Base-by-base conservation (phyloP, 2,113 vertebrate genomes). In the Cochlearius cochlearius region DNA sequence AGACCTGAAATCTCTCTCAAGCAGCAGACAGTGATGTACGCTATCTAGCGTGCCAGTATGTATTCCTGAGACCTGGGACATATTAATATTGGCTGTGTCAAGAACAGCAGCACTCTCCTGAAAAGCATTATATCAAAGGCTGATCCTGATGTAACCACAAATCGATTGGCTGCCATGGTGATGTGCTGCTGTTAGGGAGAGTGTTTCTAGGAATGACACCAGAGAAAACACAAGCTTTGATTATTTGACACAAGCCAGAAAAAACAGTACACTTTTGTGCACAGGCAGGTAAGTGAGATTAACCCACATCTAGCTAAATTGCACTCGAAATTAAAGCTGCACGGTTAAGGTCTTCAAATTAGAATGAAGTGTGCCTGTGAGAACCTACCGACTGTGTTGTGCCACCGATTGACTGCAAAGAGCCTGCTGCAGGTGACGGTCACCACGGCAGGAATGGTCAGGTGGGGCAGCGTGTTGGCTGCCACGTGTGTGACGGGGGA, bases 321-420 rank as follows among this genome's bases (percentile, higher is more conserved):
- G 22, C 41, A 49, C 73, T 58, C 16, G 1, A 23, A 91, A 85
- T 64, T 62, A 59, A 63, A 87, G 68, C 68, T 22, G 26, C 9
- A 3, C 43, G 34, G 8, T 49, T 63, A 23, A 76, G 53, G 47
- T 47, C 17, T n/a, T 80, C 22, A 32, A 22, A 60, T 29, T 19
- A 41, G 56, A 85, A 76, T 5, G 30, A 52, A 67, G 29, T 0
- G 3, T 16, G 30, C 26, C 34, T 0, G 2, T 23, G 49, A 81
- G 67, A 68, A 98, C 99, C 79, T 98, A 99, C 99, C 99, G 55
- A 99, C 99, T 23, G 99, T 99, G 98, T 99, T 99, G 98, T 99
- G 99, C 99, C 99, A 99, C 86, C 99, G 98, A 98, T 99, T 99
- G 96, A 99, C 99, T 2, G 99, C 99, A 83, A 99, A 99, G 29